phyloP scores from a whole-genome alignment of 2,888 invertebrate genomes.

The Torymus aiolomorphi region DNA sequence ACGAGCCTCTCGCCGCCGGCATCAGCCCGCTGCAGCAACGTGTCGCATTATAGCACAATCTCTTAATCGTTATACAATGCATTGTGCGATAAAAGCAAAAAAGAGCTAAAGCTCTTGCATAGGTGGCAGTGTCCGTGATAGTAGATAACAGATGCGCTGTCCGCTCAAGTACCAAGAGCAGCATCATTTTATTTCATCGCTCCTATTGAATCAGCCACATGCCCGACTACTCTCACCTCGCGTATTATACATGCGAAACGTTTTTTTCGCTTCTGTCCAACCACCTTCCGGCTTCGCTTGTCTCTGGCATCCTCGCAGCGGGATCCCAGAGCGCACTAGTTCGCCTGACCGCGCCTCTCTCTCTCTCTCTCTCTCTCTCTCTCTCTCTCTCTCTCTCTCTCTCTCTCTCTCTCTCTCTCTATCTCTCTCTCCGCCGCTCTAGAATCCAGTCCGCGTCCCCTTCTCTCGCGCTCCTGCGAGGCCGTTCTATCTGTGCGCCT shows the following conservation, averaged over 20 bases:
- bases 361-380: conserved; percentile 1
- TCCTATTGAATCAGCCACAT: conserved; percentile 1
- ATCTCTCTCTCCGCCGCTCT: conserved; percentile 15
- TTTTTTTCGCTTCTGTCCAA: too few species aligned
- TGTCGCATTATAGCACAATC: conserved; percentile 6
- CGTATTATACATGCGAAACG: conserved; percentile 14
- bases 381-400: not conserved
- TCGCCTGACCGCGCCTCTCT: not conserved
- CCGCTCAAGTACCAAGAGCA: not conserved
- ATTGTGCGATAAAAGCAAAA: not conserved
- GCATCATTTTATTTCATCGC: conserved; percentile 8
- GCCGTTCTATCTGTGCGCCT: conserved; percentile 29
- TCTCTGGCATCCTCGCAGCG: too few species aligned
- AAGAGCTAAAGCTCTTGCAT: too few species aligned
- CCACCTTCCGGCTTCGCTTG: too few species aligned
- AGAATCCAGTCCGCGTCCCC: conserved; percentile 27
- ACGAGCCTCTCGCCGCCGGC: too few species aligned
- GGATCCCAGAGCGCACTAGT: not conserved
- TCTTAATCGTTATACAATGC: conserved; percentile 29
- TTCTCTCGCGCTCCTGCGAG: not conserved
- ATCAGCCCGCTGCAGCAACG: too few species aligned
- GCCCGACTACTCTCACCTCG: not conserved
- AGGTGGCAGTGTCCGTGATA: too few species aligned
- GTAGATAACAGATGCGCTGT: too few species aligned
- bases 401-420: not conserved